Evolutionary conservation across 2,113 vertebrate genomes (phyloP).

Genomic region (Recurvirostra avosetta): DNA sequence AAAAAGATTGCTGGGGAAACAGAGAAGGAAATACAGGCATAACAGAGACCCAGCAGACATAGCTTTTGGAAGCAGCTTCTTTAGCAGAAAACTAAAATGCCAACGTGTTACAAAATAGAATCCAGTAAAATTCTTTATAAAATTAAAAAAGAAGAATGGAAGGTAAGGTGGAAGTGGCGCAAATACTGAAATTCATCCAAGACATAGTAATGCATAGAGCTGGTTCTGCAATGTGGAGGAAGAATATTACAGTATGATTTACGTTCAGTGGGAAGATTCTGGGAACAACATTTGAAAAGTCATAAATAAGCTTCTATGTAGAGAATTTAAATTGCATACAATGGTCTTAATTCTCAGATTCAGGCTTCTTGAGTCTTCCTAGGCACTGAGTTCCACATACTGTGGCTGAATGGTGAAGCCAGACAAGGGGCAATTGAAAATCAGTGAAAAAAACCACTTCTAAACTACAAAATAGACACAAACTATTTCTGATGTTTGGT

Average conservation of each 20-base stretch:
- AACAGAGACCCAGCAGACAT: neutral
- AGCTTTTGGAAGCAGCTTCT: neutral
- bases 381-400: neutral
- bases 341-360: neutral
- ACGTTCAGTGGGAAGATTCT: neutral
- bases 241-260: neutral
- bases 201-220: neutral
- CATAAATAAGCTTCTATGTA: neutral
- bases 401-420: neutral
- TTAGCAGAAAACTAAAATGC: neutral
- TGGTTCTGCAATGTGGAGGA: neutral
- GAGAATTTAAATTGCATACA: neutral
- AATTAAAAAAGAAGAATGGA: neutral
- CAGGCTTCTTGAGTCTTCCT: neutral
- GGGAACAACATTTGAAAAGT: neutral
- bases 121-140: neutral
- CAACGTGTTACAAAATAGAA: neutral
- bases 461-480: neutral
- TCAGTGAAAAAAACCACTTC: neutral
- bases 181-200: neutral
- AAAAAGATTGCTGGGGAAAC: accelerated
- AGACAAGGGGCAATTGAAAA: neutral
- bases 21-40: neutral
- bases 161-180: neutral
- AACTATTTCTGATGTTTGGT: neutral